A percentile compares a stretch with the other conserved stretches of the same genome.
Conservation (phyloP, 92 coral and sea anemone species). For the Montipora capitata region DNA sequence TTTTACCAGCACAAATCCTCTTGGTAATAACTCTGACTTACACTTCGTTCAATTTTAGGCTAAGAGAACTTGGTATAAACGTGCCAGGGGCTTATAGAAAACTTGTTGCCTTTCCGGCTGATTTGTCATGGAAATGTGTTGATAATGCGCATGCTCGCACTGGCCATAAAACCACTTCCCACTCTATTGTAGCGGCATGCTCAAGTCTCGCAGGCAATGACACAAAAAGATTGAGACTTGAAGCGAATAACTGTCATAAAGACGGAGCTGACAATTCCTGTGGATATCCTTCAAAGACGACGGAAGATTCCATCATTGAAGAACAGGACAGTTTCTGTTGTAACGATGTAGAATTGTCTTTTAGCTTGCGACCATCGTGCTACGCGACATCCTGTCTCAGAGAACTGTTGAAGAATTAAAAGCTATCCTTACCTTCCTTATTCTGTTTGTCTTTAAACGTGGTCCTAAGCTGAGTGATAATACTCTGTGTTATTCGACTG, state of each 20-base stretch:
- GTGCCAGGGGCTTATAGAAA: slow-evolving; percentile 92
- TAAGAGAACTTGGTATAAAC: slow-evolving; percentile 76
- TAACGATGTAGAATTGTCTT: slow-evolving; percentile 72
- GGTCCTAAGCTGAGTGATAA: background rate
- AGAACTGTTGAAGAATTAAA: slow-evolving; percentile 79
- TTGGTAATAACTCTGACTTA: no score
- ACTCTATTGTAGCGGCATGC: background rate
- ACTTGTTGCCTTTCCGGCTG: slow-evolving; percentile 77
- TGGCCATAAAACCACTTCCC: background rate
- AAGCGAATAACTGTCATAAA: background rate
- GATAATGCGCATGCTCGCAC: background rate
- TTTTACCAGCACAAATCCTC: background rate
- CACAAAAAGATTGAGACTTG: slow-evolving; percentile 1
- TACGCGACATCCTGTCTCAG: slow-evolving; percentile 88
- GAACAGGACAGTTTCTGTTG: background rate
- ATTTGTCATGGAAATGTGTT: slow-evolving; percentile 63
- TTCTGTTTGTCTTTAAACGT: no score
- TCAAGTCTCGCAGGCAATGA: slow-evolving; percentile 8
- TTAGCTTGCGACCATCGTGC: slow-evolving; percentile 79
- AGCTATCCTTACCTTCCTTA: background rate
- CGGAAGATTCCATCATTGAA: background rate
- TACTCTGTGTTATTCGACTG: no score
- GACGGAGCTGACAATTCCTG: background rate
- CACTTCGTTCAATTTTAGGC: slow-evolving; percentile 32
- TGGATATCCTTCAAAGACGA: background rate